Percentiles rank a stretch among this genome's conserved stretches.
phyloP scores from a whole-genome alignment of 2,797 vertebrate species.

The Enteromius treurensis region DNA sequence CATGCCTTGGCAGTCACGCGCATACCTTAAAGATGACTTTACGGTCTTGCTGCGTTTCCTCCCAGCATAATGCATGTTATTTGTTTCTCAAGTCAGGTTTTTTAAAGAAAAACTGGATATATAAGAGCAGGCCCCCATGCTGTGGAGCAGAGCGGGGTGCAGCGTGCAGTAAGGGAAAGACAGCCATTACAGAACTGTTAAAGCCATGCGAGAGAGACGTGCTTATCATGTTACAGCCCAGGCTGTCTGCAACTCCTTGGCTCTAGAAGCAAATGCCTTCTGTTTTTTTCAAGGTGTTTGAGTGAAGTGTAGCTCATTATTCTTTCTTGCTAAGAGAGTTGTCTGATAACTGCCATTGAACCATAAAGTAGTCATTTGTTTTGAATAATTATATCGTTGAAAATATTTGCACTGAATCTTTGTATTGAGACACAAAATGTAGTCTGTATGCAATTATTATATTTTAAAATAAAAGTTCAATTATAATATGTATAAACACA shows the following conservation, averaged over 20 bases:
- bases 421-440: not conserved
- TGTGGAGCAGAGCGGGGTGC: slow-evolving; percentile 51
- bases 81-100: slow-evolving; percentile 63
- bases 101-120: slow-evolving; percentile 63
- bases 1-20: slow-evolving; percentile 63
- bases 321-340: not conserved
- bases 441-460: not conserved
- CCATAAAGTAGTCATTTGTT: not conserved
- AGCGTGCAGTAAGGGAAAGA: slow-evolving; percentile 54
- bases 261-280: slow-evolving; percentile 52
- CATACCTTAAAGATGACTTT: slow-evolving; percentile 66
- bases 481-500: not conserved
- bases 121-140: slow-evolving; percentile 60
- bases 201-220: slow-evolving; percentile 65
- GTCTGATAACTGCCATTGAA: not conserved
- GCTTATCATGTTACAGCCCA: slow-evolving; percentile 68
- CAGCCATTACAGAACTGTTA: slow-evolving; percentile 67
- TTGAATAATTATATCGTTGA: not conserved
- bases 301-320: slow-evolving; percentile 17
- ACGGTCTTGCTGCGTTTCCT: slow-evolving; percentile 61
- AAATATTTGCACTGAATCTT: not conserved
- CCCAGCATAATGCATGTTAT: slow-evolving; percentile 6
- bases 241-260: slow-evolving; percentile 57
- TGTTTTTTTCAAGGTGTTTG: slow-evolving; percentile 45
- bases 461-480: not conserved